Evolutionary conservation across 2,888 invertebrate genomes (phyloP), one percentile per base, ranked within the genome.

Genomic region (Caenorhabditis uteleia): DNA sequence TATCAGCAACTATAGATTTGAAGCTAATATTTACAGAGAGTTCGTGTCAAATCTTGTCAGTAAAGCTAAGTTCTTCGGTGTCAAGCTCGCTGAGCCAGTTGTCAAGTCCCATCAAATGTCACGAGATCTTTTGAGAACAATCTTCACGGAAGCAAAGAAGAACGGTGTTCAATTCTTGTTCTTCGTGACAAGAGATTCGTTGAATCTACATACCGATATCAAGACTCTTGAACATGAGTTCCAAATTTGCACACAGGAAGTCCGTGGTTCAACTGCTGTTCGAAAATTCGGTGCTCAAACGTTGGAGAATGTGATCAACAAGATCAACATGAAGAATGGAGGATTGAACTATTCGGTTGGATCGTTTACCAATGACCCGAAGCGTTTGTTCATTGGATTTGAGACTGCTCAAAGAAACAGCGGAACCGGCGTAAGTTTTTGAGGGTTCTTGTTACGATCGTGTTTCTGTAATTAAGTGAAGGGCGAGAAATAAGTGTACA

Each of bases 161-260:
- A 49, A 49, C 0, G 27, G 38, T 3, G 14, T 14, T 0, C 29
- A 54, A 16, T 14, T 60, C 10, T 16, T 60, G 12, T n/a, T 60
- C 8, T 60, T 60, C 49, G 40, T 60, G 8, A 49, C 54, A 6
- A 31, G 36, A 5, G n/a, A n/a, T 0, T 2, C 3, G 0, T 26
- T 27, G 21, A 18, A 54, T 23, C 40, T 38, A 16, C 60, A 60
- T 16, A n/a, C 25, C 3, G 34, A 49, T 2, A 65, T 65, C 40
- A 65, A 65, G 14, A 14, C n/a, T 1, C 39, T 65, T 7, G 65
- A 65, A 29, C 65, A 55, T 12, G 29, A 55, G 18, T 59, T 23
- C 39, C 46, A 65, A 7, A 16, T 65, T 5, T 23, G 49, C 5
- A 65, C 58, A 0, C 64, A 64, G 16, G 64, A 64, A n/a, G 27